Evolutionary conservation across 2,888 invertebrate species (phyloP).

Genomic region (Cantharis nigra): DNA sequence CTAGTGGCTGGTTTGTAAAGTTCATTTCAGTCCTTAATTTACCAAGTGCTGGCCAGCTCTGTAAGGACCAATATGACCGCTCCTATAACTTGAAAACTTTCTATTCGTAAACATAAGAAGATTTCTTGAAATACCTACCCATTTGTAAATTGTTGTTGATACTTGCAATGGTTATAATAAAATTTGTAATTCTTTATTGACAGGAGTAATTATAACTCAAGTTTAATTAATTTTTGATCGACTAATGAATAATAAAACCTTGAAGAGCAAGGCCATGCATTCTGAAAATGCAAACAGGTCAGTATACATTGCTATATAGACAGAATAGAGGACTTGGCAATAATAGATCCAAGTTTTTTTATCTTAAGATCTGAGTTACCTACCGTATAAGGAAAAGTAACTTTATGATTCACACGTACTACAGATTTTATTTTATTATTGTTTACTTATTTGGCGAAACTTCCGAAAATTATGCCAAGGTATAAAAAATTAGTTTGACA

Average conservation of each 20-base stretch:
- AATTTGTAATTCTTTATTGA: not conserved
- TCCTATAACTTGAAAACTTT: too few species aligned
- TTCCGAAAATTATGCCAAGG: not conserved
- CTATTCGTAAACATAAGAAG: not conserved
- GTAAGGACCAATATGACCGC: too few species aligned
- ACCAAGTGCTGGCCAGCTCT: too few species aligned
- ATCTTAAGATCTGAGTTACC: conserved; percentile 6
- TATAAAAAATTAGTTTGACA: not conserved
- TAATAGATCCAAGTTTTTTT: conserved; percentile 4
- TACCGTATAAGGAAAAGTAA: conserved; percentile 16
- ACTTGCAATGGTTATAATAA: too few species aligned
- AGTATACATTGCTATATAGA: conserved; percentile 13
- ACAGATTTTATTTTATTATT: not conserved
- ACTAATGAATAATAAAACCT: conserved; percentile 13
- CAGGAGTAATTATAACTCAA: not conserved
- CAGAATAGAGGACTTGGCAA: not conserved
- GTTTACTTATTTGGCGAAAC: not conserved
- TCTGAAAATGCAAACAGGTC: conserved; percentile 4
- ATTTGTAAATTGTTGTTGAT: too few species aligned
- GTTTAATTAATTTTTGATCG: conserved; percentile 1
- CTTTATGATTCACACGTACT: conserved; percentile 17
- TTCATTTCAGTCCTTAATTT: too few species aligned
- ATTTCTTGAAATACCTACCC: not conserved
- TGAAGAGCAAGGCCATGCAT: conserved; percentile 10
- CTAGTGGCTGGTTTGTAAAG: too few species aligned